Percentiles rank a stretch among this genome's conserved stretches.
Conservation (phyloP, 92 coral and sea anemone genomes). For the Siderastrea siderea region DNA sequence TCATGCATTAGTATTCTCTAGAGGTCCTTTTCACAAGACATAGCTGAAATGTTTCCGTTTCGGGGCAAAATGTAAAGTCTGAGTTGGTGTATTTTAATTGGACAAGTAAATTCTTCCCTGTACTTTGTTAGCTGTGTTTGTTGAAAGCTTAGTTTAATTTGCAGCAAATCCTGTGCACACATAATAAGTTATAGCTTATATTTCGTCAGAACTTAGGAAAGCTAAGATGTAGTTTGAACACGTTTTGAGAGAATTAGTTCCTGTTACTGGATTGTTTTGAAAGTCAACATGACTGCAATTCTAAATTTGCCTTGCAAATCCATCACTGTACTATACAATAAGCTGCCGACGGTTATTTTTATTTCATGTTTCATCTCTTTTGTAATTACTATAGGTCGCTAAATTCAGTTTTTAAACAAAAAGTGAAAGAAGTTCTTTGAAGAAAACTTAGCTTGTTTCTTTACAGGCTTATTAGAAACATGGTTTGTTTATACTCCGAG, state of each 20-base stretch:
- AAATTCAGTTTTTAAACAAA: background rate
- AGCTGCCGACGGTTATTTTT: background rate
- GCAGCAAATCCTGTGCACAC: background rate
- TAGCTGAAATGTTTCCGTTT: background rate
- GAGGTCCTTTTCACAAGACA: background rate
- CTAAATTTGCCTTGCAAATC: background rate
- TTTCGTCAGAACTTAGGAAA: background rate
- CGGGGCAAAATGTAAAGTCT: background rate
- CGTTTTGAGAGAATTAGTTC: background rate
- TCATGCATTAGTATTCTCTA: background rate
- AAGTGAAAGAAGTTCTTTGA: background rate
- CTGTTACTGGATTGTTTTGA: background rate
- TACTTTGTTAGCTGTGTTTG: background rate
- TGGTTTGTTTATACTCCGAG: background rate
- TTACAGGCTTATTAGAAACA: background rate
- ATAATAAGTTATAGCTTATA: background rate
- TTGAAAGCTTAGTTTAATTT: background rate
- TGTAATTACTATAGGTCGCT: background rate
- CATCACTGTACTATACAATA: background rate
- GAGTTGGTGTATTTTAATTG: slow-evolving; percentile 32
- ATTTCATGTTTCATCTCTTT: background rate
- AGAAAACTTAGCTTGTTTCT: background rate
- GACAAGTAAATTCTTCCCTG: background rate
- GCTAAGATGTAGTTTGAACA: background rate
- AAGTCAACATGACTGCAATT: background rate